These are phyloP conservation scores for Neogale vison DNA, from an alignment of 2,113 vertebrate species.

Conservation along the genomic window DNA sequence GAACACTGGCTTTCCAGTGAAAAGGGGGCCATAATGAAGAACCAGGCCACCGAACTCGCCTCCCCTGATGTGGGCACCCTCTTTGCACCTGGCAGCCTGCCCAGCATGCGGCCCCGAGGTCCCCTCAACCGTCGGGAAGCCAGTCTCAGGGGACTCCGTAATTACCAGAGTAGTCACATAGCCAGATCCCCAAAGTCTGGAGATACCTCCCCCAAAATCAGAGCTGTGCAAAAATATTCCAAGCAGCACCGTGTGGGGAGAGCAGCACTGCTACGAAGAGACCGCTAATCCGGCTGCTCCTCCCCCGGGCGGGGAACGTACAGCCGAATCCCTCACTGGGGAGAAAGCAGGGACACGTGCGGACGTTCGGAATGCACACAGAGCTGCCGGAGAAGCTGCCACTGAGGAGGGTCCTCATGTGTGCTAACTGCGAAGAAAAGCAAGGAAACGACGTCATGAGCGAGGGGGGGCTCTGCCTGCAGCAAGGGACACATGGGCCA, in stretches of 20 bases:
- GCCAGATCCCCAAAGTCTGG: background rate
- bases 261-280: background rate
- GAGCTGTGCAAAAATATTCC: background rate
- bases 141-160: background rate
- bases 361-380: background rate
- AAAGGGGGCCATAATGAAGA: background rate
- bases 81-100: background rate
- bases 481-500: rapidly evolving
- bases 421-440: background rate
- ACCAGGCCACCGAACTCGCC: background rate
- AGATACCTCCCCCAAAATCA: background rate
- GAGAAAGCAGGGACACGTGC: background rate
- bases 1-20: background rate
- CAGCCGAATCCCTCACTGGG: background rate
- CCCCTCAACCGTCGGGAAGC: background rate
- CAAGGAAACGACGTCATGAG: background rate
- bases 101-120: rapidly evolving
- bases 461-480: background rate
- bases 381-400: background rate
- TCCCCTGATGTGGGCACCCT: background rate
- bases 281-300: rapidly evolving
- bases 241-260: background rate
- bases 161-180: background rate
- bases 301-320: rapidly evolving
- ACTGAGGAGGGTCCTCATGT: background rate